phyloP scores from a whole-genome alignment of 2,797 vertebrate species.

The Rhynchonycteris naso region DNA sequence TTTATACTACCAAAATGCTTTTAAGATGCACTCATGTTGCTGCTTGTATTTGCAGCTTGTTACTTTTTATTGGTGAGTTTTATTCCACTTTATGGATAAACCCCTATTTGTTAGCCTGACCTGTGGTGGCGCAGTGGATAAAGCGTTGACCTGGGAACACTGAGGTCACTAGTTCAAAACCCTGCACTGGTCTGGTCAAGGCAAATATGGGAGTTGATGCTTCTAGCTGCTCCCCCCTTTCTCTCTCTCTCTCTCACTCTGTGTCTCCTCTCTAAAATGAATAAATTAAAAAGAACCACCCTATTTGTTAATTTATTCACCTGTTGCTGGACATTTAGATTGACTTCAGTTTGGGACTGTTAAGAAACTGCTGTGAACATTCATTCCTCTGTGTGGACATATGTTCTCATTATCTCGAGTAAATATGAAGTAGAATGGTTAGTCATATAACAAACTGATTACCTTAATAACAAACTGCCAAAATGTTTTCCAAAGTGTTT shows the following conservation, averaged over 20 bases:
- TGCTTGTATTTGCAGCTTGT: neutral
- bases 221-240: no score
- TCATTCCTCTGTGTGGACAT: neutral
- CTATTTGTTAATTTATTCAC: neutral
- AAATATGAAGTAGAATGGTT: neutral
- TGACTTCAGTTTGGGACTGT: neutral
- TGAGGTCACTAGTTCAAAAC: no score
- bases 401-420: neutral
- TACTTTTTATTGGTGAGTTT: neutral
- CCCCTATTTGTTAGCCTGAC: neutral
- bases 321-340: neutral
- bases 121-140: no score
- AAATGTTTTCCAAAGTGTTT: neutral
- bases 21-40: neutral
- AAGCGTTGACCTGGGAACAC: no score
- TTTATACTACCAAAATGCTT: neutral
- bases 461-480: neutral
- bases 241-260: no score
- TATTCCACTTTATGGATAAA: neutral
- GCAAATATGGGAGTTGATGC: no score
- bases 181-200: no score
- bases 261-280: no score
- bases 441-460: neutral
- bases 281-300: no score
- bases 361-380: constrained; percentile 2